A percentile compares a stretch with the other conserved stretches of the same genome.
Conservation (phyloP, 2,888 invertebrate genomes). For the Portevinia maculata region DNA sequence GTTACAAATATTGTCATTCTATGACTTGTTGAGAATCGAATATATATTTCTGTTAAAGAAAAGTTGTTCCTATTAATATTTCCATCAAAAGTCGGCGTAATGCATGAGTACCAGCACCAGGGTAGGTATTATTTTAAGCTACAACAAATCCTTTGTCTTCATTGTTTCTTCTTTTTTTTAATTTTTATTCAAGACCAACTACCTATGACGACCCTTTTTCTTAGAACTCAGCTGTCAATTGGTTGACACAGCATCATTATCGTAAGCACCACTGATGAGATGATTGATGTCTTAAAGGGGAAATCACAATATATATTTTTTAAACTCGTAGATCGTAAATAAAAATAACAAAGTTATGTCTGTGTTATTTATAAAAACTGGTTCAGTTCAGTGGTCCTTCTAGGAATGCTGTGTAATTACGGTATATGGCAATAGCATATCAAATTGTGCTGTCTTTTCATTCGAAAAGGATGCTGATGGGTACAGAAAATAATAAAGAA, state of each 20-base stretch:
- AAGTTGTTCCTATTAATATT: no score
- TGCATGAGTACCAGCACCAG: no score
- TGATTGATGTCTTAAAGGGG: conserved; percentile 24
- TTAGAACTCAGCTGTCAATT: background rate
- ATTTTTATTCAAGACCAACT: no score
- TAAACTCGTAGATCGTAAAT: background rate
- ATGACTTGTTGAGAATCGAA: no score
- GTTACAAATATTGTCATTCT: no score
- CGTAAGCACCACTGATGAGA: background rate
- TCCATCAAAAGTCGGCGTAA: no score
- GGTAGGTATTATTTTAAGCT: no score
- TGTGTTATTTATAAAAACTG: background rate
- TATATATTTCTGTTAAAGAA: no score
- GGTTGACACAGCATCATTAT: conserved; percentile 18
- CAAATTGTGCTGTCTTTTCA: conserved; percentile 3
- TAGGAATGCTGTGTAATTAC: background rate
- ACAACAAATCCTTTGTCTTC: no score
- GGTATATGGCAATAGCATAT: conserved; percentile 1
- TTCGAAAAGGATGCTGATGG: background rate
- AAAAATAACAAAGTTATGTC: no score
- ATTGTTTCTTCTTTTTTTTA: no score
- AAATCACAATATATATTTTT: background rate
- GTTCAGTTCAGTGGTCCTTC: background rate
- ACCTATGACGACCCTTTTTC: conserved; percentile 5
- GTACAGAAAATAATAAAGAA: no score